phyloP scores from a whole-genome alignment of 2,797 vertebrate species.

The Schizopygopsis pylzovi region DNA sequence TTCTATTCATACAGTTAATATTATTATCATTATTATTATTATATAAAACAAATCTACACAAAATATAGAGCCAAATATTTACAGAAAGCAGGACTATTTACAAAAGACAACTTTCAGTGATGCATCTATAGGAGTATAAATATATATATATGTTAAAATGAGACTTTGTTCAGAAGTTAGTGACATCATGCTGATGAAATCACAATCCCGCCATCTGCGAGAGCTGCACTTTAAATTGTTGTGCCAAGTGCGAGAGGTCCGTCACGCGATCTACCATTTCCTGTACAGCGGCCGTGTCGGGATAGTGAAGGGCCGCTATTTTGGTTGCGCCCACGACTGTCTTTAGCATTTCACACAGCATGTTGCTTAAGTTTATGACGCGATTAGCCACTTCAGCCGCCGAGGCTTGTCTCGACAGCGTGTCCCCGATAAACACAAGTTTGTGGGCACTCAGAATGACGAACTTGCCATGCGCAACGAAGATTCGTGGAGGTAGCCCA shows the following conservation, averaged over 20 bases:
- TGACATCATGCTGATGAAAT: conserved; percentile 24
- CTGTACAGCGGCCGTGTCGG: conserved; percentile 88
- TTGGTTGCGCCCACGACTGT: conserved; percentile 91
- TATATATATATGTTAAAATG: conserved; percentile 52
- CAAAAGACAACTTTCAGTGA: conserved; percentile 59
- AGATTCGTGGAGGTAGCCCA: conserved; percentile 92
- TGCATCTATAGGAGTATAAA: conserved; percentile 62
- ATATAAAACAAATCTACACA: conserved; percentile 85
- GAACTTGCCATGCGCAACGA: conserved; percentile 95
- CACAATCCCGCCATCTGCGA: conserved; percentile 85
- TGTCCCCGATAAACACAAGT: conserved; percentile 97
- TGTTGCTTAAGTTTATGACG: conserved; percentile 94
- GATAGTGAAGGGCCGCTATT: conserved; percentile 91
- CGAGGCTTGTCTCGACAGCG: conserved; percentile 85
- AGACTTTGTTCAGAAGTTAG: neutral
- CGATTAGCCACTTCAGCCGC: conserved; percentile 85
- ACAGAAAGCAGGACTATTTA: conserved; percentile 78
- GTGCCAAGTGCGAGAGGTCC: conserved; percentile 86
- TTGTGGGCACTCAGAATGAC: conserved; percentile 97
- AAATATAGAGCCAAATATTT: conserved; percentile 83
- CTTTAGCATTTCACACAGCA: conserved; percentile 92
- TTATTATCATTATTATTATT: conserved; percentile 66
- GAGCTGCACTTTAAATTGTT: conserved; percentile 90
- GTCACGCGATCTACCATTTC: conserved; percentile 94
- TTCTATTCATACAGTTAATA: conserved; percentile 65